A percentile compares a stretch with the other conserved stretches of the same genome.
phyloP scores from a whole-genome alignment of 2,888 invertebrate genomes.

The Ctena decussata region DNA sequence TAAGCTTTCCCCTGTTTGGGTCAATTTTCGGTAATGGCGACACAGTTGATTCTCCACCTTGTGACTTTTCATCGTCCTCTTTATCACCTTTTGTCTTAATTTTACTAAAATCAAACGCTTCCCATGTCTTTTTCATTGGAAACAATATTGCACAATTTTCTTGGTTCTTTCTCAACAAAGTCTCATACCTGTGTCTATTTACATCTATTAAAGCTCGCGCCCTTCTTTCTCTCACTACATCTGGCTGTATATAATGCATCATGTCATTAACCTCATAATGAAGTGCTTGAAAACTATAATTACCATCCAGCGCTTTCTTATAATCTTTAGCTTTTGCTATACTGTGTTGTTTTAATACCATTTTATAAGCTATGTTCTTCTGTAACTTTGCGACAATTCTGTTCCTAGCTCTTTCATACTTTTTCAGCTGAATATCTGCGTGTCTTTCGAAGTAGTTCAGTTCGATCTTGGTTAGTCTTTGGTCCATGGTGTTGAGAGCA shows the following conservation, averaged over 20 bases:
- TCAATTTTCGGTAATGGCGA: slow-evolving; percentile 45
- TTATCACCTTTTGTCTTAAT: slow-evolving; percentile 12
- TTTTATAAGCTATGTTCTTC: slow-evolving; percentile 71
- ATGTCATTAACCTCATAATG: slow-evolving; percentile 72
- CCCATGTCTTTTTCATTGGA: slow-evolving; percentile 51
- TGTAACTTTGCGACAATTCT: slow-evolving; percentile 54
- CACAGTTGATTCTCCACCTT: background rate
- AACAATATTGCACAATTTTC: slow-evolving; percentile 42
- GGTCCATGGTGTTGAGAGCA: slow-evolving; percentile 63
- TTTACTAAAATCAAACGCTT: slow-evolving; percentile 10
- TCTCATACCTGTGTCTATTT: slow-evolving; percentile 57
- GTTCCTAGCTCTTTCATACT: slow-evolving; percentile 52
- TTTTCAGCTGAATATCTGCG: slow-evolving; percentile 35
- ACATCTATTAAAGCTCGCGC: slow-evolving; percentile 59
- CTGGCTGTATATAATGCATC: slow-evolving; percentile 69
- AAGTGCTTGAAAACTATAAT: slow-evolving; percentile 66
- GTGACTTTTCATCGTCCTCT: background rate
- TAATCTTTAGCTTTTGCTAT: slow-evolving; percentile 62
- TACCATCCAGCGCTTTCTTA: slow-evolving; percentile 67
- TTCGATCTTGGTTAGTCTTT: slow-evolving; percentile 46
- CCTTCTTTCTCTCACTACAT: slow-evolving; percentile 64
- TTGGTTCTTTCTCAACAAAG: slow-evolving; percentile 33
- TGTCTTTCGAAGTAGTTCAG: slow-evolving; percentile 64
- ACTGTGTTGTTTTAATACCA: slow-evolving; percentile 70
- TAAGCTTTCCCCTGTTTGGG: slow-evolving; percentile 26